Conservation (phyloP, 2,113 vertebrate genomes). For the Scatophagus argus region DNA sequence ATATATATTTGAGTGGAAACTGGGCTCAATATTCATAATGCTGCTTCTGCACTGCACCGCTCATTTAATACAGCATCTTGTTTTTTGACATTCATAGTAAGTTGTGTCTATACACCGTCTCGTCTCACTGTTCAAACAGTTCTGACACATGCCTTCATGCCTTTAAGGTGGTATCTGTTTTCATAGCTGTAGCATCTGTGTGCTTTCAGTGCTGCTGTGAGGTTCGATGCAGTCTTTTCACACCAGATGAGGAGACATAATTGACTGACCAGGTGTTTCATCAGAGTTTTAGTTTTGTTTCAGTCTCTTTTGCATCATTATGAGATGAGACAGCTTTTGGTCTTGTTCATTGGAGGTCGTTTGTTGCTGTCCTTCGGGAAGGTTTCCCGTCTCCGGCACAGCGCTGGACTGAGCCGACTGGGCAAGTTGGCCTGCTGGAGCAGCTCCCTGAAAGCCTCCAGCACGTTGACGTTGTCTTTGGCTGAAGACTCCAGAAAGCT, state of each 20-base stretch:
- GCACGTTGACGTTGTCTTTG: constrained; percentile 91
- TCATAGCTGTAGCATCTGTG: neutral
- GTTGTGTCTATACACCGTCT: neutral
- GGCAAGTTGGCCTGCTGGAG: constrained; percentile 89
- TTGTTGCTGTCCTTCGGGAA: constrained; percentile 83
- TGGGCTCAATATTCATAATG: neutral
- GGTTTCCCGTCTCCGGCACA: constrained; percentile 88
- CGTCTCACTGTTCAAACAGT: neutral
- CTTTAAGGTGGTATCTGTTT: neutral
- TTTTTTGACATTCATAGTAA: constrained; percentile 28
- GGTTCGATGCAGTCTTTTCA: neutral
- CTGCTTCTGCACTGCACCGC: neutral
- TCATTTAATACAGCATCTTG: neutral
- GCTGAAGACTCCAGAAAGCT: constrained; percentile 91
- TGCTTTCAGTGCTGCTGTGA: neutral
- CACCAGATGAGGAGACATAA: neutral
- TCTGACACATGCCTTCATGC: constrained; percentile 10
- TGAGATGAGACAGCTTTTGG: constrained; percentile 90
- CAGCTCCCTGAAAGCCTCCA: constrained; percentile 90
- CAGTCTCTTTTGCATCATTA: constrained; percentile 65
- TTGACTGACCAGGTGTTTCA: neutral
- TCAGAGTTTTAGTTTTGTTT: neutral
- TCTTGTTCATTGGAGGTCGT: constrained; percentile 90
- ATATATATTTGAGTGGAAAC: neutral
- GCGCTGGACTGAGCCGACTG: constrained; percentile 84